phyloP scores from a whole-genome alignment of 2,797 vertebrate genomes.

The Serranus cabrilla region DNA sequence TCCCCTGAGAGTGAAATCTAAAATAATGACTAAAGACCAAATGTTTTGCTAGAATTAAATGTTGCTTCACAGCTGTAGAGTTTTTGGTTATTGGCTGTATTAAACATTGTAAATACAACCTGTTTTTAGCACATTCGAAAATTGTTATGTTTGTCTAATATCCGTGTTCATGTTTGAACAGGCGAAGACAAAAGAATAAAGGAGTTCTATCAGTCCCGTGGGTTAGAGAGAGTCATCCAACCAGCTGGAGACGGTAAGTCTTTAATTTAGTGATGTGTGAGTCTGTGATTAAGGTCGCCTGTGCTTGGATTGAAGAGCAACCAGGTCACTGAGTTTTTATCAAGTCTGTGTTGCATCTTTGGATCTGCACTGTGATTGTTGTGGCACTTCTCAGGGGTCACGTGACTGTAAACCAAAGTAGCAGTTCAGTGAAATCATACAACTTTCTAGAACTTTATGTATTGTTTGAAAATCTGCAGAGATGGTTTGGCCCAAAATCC shows the following conservation, averaged over 20 bases:
- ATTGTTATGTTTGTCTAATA: not conserved
- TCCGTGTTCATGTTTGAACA: constrained; percentile 58
- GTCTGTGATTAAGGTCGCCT: not conserved
- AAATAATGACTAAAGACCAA: not conserved
- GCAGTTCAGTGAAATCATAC: not conserved
- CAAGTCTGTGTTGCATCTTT: not conserved
- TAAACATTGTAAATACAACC: not conserved
- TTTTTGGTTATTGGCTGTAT: not conserved
- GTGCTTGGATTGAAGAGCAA: not conserved
- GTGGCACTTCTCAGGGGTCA: not conserved
- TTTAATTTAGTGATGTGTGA: not conserved
- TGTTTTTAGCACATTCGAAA: not conserved
- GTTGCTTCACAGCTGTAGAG: not conserved
- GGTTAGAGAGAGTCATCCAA: constrained; percentile 94
- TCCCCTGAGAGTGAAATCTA: not conserved
- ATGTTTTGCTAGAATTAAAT: not conserved
- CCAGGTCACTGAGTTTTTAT: not conserved
- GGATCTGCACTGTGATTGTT: not conserved
- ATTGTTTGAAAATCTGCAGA: not conserved
- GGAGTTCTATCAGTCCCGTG: constrained; percentile 97
- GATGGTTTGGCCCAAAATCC: too few species aligned
- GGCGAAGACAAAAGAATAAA: constrained; percentile 97
- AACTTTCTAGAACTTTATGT: not conserved
- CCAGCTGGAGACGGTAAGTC: constrained; percentile 89
- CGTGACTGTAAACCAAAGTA: not conserved